A percentile compares a stretch with the other conserved stretches of the same genome.
These are phyloP conservation scores for Hyalella azteca DNA, from an alignment of 2,888 invertebrate species.

Conservation along the genomic window DNA sequence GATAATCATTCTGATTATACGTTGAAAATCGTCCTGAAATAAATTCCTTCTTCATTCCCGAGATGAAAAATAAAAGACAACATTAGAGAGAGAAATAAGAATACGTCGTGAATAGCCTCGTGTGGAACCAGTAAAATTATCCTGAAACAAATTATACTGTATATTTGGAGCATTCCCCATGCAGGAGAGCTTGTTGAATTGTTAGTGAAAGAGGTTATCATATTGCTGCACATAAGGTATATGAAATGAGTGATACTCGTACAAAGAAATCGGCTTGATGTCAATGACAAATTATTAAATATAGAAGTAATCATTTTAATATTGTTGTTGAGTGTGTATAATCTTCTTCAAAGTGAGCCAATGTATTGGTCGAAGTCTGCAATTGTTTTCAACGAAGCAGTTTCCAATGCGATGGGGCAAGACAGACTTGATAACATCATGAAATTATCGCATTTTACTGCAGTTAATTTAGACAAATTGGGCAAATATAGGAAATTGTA, in stretches of 20 bases:
- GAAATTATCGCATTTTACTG: conserved; percentile 59
- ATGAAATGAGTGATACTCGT: background rate
- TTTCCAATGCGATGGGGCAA: conserved; percentile 36
- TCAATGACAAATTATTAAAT: background rate
- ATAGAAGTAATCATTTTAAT: background rate
- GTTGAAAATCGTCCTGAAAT: too few relatives aligned
- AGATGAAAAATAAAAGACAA: too few relatives aligned
- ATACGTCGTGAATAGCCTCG: too few relatives aligned
- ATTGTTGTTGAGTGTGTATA: background rate
- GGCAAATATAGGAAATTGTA: conserved; percentile 60
- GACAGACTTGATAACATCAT: conserved; percentile 54
- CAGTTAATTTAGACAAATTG: conserved; percentile 46
- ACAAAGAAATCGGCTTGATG: background rate
- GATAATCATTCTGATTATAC: too few relatives aligned
- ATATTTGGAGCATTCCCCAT: too few relatives aligned
- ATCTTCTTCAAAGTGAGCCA: background rate
- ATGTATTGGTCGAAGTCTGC: background rate
- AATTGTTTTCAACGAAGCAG: conserved; percentile 30
- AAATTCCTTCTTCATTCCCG: too few relatives aligned
- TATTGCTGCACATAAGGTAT: background rate
- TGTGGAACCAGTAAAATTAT: too few relatives aligned
- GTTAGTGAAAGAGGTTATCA: background rate
- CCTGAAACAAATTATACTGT: too few relatives aligned
- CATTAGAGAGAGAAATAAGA: too few relatives aligned
- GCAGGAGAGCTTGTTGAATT: background rate